Evolutionary conservation across 2,113 vertebrate species (phyloP), one percentile per base, ranked within the genome.

Genomic region (Petroica traversi): DNA sequence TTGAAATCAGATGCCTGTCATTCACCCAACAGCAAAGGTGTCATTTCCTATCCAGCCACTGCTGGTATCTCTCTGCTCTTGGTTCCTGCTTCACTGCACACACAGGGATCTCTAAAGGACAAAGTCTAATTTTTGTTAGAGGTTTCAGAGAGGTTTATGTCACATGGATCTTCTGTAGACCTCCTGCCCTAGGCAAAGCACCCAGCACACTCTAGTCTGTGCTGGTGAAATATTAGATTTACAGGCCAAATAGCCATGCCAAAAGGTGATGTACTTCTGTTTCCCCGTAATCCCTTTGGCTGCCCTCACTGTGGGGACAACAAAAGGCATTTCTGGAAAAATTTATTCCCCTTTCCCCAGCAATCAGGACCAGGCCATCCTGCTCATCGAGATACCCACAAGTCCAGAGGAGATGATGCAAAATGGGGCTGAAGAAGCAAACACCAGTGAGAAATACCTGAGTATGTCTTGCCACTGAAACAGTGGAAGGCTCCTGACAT

Each of bases 181-280:
- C 58, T 94, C 66, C 33, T 78, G 36, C 29, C 45, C 43, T 79
- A 89, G 67, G 43, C 74, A 92, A 83, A 72, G 38, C n/a, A 63
- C 20, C 15, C 33, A 12, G 20, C 49, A n/a, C 31, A 12, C 17
- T 24, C 26, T 83, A 67, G 16, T 48, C 49, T 86, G 31, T 73
- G n/a, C 66, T 80, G 68, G n/a, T 52, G 22, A 73, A 91, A 74
- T 86, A 19, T 11, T 54, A 31, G 43, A 58, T 72, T 46, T 55
- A 46, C 26, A 23, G 36, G 41, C 26, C 58, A 57, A 71, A 54
- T 5, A 41, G 23, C 40, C 45, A 29, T 57, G 59, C 76, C 64
- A 84, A 66, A 63, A 36, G 18, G 15, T 69, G 52, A 31, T n/a
- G 55, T 73, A 41, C 16, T 61, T 69, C 64, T 74, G 5, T 15